phyloP scores from a whole-genome alignment of 2,797 vertebrate genomes.

The Hipposideros larvatus region DNA sequence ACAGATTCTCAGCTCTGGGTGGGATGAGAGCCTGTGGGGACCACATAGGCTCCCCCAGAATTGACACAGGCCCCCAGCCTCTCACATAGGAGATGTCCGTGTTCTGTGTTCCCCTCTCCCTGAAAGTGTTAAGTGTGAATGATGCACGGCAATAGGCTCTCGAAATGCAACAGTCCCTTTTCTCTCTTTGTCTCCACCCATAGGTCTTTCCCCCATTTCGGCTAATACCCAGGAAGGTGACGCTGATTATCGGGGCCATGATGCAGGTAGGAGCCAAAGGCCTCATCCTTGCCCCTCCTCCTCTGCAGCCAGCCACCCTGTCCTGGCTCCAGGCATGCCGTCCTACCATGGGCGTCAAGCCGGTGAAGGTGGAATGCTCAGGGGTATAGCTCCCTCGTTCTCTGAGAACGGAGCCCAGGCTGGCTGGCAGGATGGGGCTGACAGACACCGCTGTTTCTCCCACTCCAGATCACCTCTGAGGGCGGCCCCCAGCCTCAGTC shows the following conservation, averaged over 20 bases:
- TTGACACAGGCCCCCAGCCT: neutral
- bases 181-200: slow-evolving; percentile 39
- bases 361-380: rapidly evolving
- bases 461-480: slow-evolving; percentile 95
- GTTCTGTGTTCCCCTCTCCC: rapidly evolving
- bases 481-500: slow-evolving; percentile 98
- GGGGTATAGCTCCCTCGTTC: rapidly evolving
- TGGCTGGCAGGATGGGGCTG: neutral
- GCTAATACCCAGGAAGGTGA: slow-evolving; percentile 94
- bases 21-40: neutral
- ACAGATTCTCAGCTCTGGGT: rapidly evolving
- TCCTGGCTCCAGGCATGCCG: neutral
- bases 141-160: neutral
- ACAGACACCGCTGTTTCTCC: neutral
- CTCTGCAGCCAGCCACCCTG: rapidly evolving
- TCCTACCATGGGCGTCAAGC: rapidly evolving
- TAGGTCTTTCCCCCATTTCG: slow-evolving; percentile 98
- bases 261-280: slow-evolving; percentile 92
- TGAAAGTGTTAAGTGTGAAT: neutral
- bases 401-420: neutral
- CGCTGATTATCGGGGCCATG: slow-evolving; percentile 94
- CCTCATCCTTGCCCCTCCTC: rapidly evolving
- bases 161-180: rapidly evolving
- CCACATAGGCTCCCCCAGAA: neutral
- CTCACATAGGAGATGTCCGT: neutral